Base-by-base conservation (phyloP, 2,797 vertebrate genomes). In the Kryptolebias ocellatus region DNA sequence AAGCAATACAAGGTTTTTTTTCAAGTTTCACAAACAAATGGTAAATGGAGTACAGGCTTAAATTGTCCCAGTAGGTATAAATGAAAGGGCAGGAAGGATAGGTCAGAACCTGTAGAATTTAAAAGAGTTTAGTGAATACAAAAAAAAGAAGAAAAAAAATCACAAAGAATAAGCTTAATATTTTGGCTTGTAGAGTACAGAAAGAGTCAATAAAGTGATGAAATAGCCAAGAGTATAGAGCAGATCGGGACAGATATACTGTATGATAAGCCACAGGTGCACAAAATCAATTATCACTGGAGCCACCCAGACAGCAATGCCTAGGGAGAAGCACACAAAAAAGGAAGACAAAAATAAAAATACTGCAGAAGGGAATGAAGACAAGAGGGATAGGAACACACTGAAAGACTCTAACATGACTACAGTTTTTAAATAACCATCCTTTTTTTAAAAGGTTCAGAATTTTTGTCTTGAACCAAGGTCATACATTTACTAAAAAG, bases 401-500 rank as follows among this genome's bases (percentile, higher is more conserved):
- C 17, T 12, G 16, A 2, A 7, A 50, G 12, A 14, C 77, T 53
- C 60, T 12, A 53, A 27, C 28, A 59, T 44, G 64, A 73, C 67
- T 74, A 2, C 3, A 16, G 20, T 27, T 72, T 70, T 80, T 63
- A 77, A 70, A 67, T 60, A 84, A 74, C 71, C 27, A 75, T 56
- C 31, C 31, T 42, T 44, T 34, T 78, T 60, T 44, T 54, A 42
- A 18, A 24, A 45, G 53, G 50, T 53, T 70, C 15, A 28, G 47
- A 70, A 12, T 68, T 64, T 70, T 62, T 53, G 53, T 71, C 28
- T 70, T 56, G 70, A 61, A 74, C 60, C 63, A 71, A 76, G 70
- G 78, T 79, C 55, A 71, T 29, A 42, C 39, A 71, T 80, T 84
- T 76, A 74, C 85, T 65, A 81, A 69, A 72, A 72, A 74, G 18